A percentile compares a stretch with the other conserved stretches of the same genome.
Conservation (phyloP, 35 echinoderm and acorn worm genomes). For the Strongylocentrotus purpuratus region DNA sequence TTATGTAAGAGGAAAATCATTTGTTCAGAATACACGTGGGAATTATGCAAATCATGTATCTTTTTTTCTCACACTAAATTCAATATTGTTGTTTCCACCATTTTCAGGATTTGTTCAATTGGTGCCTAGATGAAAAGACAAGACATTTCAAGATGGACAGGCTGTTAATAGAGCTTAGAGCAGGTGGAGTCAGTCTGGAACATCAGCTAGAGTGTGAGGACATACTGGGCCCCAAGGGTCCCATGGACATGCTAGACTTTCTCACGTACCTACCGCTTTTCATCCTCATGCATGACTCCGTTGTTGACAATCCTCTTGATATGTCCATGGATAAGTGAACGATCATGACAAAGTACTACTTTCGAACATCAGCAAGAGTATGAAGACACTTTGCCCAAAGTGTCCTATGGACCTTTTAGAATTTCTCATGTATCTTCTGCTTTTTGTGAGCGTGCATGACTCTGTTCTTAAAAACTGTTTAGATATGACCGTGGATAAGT, state of each 20-base stretch:
- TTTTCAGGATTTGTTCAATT: constrained; percentile 85
- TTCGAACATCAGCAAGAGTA: constrained; percentile 81
- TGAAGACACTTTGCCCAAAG: constrained; percentile 58
- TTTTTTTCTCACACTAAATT: no score
- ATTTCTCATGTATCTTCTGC: constrained; percentile 78
- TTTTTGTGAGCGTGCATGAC: constrained; percentile 81
- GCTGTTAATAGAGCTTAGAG: constrained; percentile 85
- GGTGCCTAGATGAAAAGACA: constrained; percentile 84
- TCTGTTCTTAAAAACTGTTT: constrained; percentile 27
- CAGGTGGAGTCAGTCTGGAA: constrained; percentile 88
- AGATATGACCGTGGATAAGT: no score
- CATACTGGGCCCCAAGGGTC: constrained; percentile 74
- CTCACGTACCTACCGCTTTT: constrained; percentile 91
- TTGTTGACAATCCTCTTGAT: constrained; percentile 84
- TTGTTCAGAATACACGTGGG: no score
- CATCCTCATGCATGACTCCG: constrained; percentile 86
- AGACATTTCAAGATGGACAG: constrained; percentile 61
- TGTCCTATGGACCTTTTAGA: constrained; percentile 73
- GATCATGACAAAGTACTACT: constrained; percentile 57
- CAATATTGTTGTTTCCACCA: not conserved
- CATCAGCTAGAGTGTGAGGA: constrained; percentile 84
- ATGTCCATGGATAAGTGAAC: constrained; percentile 76
- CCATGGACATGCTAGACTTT: constrained; percentile 86
- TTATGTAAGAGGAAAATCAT: no score
- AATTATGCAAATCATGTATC: no score